Conservation (phyloP, 92 coral and sea anemone species). For the Diadumene lineata region DNA sequence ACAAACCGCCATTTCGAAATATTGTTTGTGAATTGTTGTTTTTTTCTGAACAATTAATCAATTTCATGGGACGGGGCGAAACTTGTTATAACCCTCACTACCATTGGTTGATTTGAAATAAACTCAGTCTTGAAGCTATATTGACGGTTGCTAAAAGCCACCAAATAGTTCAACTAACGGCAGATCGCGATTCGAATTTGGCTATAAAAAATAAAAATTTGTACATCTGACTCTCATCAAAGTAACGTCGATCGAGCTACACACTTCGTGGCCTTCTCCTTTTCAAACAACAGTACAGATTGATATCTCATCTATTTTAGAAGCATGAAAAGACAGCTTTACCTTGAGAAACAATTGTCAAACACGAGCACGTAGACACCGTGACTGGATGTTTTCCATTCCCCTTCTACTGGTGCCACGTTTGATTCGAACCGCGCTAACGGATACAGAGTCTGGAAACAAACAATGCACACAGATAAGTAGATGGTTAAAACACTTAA, state of each 20-base stretch:
- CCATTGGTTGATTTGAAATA: too few relatives aligned
- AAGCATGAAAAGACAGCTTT: too few relatives aligned
- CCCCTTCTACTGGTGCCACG: constrained; percentile 61
- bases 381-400: constrained; percentile 66
- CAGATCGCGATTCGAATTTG: background rate
- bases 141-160: too few relatives aligned
- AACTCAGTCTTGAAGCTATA: too few relatives aligned
- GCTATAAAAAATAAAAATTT: background rate
- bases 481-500: too few relatives aligned
- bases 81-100: too few relatives aligned
- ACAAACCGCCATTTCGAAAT: too few relatives aligned
- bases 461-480: constrained; percentile 7
- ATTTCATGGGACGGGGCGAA: too few relatives aligned
- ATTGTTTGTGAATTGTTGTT: too few relatives aligned
- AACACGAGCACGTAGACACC: constrained; percentile 84
- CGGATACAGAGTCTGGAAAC: constrained; percentile 77
- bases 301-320: too few relatives aligned
- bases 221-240: background rate
- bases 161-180: too few relatives aligned
- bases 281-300: background rate
- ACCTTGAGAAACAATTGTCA: constrained; percentile 90
- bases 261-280: background rate
- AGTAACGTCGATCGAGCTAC: background rate
- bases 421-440: constrained; percentile 74
- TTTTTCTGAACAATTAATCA: too few relatives aligned